Base-by-base conservation (phyloP, 64 coral and sea anemone genomes). In the Catalaphyllia jardinei region DNA sequence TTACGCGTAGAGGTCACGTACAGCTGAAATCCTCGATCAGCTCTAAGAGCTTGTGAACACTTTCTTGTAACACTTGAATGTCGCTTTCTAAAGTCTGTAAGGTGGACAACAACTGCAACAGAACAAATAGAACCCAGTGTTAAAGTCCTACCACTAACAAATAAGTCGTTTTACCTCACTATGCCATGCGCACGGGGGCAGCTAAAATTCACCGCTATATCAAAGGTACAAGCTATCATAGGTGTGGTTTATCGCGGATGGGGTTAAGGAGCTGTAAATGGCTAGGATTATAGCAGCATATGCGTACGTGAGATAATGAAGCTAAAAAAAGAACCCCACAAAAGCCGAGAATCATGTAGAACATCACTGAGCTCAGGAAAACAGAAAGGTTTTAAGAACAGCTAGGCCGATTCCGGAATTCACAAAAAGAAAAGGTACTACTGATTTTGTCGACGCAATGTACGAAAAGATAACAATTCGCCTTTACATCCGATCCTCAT, bases 41-140 rank as follows among this genome's bases (percentile, higher is more conserved):
- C 76, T 93, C 95, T 64, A 96, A 29, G 16, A 96, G 78, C 79
- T 96, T 96, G 92, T 96, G 95, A 10, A 93, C 88, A 65, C 93
- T 91, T 67, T 96, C 91, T 24, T 96, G 95, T n/a, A 96, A 64
- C 51, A 81, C 65, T 51, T 96, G 95, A 57, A 96, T 93, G 67
- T 96, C 95, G 19, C 69, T 87, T 78, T 96, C 95, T 22, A 96
- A 86, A 42, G 67, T 65, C 54, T 96, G 75, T 33, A 96, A 76
- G 72, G 88, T 60, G 50, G 91, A 87, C 71, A 93, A 73, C 17
- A 92, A 79, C 95, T 96, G 77, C 31, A 86, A 62, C 15, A 83
- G 29, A 46, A 39, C 27, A 75, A n/a, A 75, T 3, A 90, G 71
- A 24, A 28, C 27, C 13, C 13, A 83, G 20, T 31, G 59, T 3